phyloP scores from a whole-genome alignment of 2,888 invertebrate genomes.

The Parelbella ahira region DNA sequence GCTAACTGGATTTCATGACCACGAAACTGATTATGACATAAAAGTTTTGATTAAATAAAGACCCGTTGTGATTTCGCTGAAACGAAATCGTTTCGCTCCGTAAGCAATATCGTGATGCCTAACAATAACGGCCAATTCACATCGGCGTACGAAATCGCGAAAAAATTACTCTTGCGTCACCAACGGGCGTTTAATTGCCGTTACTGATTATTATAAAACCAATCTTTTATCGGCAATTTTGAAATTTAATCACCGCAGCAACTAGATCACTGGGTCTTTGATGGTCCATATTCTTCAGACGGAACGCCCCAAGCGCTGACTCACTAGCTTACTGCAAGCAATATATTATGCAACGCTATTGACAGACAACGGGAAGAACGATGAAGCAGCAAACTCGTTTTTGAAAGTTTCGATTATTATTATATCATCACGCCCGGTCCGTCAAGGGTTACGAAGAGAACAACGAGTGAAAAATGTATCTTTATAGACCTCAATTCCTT shows the following conservation, averaged over 20 bases:
- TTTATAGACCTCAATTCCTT: no score
- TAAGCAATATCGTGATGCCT: conserved; percentile 57
- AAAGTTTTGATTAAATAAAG: conserved; percentile 42
- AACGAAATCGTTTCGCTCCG: conserved; percentile 40
- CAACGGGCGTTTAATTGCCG: conserved; percentile 56
- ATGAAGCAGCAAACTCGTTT: no score
- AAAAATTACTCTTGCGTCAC: conserved; percentile 66
- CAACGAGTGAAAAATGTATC: no score
- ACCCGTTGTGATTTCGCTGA: conserved; percentile 51
- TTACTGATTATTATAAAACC: conserved; percentile 63
- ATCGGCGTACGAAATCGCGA: conserved; percentile 62
- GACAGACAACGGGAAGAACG: no score
- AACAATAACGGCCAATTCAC: conserved; percentile 64
- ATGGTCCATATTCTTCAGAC: background rate
- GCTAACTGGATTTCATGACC: conserved; percentile 23
- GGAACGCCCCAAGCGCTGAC: no score
- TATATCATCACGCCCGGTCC: no score
- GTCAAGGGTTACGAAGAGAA: no score
- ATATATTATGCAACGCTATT: no score
- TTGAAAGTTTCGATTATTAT: no score
- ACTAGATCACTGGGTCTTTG: conserved; percentile 17
- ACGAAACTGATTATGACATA: conserved; percentile 33
- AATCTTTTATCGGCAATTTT: conserved; percentile 59
- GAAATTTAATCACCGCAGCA: conserved; percentile 11
- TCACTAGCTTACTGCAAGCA: no score